phyloP scores from a whole-genome alignment of 2,888 invertebrate genomes.

The Imbricaverruca yamaguchii region DNA sequence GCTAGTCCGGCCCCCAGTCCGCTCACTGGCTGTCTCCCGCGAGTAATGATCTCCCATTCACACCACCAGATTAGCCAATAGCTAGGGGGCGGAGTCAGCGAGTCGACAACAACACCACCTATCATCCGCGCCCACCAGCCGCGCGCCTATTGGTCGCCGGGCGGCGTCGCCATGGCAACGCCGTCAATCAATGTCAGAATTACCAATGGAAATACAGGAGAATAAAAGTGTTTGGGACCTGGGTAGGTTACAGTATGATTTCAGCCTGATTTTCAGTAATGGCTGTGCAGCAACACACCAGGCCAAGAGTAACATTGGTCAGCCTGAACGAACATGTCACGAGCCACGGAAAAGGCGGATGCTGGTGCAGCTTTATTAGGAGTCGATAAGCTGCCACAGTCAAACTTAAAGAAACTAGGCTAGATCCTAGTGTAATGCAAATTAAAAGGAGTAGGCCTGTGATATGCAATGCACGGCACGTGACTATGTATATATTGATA shows the following conservation, averaged over 20 bases:
- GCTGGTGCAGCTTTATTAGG: too few relatives aligned
- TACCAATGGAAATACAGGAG: slow-evolving; percentile 20
- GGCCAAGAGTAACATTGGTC: neutral
- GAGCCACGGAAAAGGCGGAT: too few relatives aligned
- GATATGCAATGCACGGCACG: too few relatives aligned
- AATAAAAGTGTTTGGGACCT: slow-evolving; percentile 11
- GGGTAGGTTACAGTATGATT: slow-evolving; percentile 19
- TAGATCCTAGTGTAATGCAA: too few relatives aligned
- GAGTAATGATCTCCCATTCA: slow-evolving; percentile 20
- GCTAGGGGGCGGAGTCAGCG: slow-evolving; percentile 15
- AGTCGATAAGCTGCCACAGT: too few relatives aligned
- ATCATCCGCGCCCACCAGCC: slow-evolving; percentile 13
- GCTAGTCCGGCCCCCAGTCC: slow-evolving; percentile 20
- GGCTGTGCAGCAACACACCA: neutral
- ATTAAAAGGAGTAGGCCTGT: too few relatives aligned
- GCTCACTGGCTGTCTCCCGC: slow-evolving; percentile 22
- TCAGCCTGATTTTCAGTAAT: slow-evolving; percentile 8
- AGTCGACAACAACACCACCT: slow-evolving; percentile 20
- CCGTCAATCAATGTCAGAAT: slow-evolving; percentile 30
- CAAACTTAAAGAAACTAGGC: too few relatives aligned
- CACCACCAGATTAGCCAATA: slow-evolving; percentile 18
- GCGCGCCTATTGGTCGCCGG: slow-evolving; percentile 21
- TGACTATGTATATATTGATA: too few relatives aligned
- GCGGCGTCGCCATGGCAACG: slow-evolving; percentile 33
- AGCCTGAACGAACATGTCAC: too few relatives aligned